Conservation (phyloP, 2,888 invertebrate species). For the Idaea aversata region DNA sequence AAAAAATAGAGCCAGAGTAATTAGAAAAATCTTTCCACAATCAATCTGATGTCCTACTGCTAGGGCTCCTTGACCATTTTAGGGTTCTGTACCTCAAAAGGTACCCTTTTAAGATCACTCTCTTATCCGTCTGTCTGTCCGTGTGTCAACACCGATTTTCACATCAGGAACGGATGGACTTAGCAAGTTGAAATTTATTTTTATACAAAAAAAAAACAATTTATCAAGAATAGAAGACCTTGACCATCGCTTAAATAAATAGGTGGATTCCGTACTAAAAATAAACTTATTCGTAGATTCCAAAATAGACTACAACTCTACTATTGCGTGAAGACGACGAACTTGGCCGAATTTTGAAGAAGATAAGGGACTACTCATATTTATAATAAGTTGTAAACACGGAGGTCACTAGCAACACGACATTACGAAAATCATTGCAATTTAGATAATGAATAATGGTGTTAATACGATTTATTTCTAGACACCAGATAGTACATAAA, state of each 20-base stretch:
- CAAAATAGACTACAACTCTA: not conserved
- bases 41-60: no score
- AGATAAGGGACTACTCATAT: conserved; percentile 7
- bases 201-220: no score
- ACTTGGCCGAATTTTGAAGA: conserved; percentile 21
- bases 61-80: no score
- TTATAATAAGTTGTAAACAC: conserved; percentile 18
- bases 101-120: no score
- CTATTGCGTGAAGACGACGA: conserved; percentile 10
- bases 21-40: not conserved
- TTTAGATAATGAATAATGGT: not conserved
- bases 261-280: not conserved
- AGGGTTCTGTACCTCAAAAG: no score
- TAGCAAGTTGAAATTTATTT: no score
- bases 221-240: no score
- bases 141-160: no score
- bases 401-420: conserved; percentile 15
- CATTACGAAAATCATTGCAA: conserved; percentile 7
- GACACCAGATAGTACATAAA: not conserved
- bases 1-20: not conserved
- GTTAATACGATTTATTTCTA: not conserved
- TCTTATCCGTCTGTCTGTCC: no score
- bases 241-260: no score
- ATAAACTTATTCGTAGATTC: not conserved
- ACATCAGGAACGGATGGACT: no score